Evolutionary conservation across 2,113 vertebrate genomes (phyloP).

Genomic region (Reinhardtius hippoglossoides): DNA sequence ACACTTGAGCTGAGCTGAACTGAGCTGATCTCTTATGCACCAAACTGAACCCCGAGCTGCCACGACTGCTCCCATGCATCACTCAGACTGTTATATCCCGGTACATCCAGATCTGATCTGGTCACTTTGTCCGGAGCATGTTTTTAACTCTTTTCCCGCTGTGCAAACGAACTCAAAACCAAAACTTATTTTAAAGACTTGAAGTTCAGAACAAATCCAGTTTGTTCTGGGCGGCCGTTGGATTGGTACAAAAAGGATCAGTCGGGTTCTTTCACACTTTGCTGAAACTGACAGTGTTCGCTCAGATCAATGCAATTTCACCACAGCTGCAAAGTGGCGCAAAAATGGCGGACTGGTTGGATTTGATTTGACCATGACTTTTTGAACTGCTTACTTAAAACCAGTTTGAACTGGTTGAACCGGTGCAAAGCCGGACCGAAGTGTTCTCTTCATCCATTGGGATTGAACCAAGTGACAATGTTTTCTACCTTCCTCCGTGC

Average conservation of each 20-base stretch:
- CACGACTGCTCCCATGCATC: constrained; percentile 45
- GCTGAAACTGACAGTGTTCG: constrained; percentile 44
- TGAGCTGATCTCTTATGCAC: constrained; percentile 44
- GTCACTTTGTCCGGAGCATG: constrained; percentile 6
- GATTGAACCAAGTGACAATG: constrained; percentile 74
- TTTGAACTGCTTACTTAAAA: constrained; percentile 40
- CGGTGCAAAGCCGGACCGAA: constrained; percentile 52
- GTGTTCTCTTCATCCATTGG: constrained; percentile 67
- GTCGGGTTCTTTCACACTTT: constrained; percentile 30
- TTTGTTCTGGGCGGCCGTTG: constrained; percentile 22
- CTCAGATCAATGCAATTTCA: constrained; percentile 43
- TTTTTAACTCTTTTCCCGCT: constrained; percentile 21
- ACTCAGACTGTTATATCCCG: constrained; percentile 28
- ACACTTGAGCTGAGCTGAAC: constrained; percentile 41
- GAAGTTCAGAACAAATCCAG: constrained; percentile 19
- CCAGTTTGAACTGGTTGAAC: constrained; percentile 58
- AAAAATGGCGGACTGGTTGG: constrained; percentile 1
- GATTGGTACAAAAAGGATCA: constrained; percentile 45
- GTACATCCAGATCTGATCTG: constrained; percentile 63
- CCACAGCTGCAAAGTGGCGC: constrained; percentile 22
- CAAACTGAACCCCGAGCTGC: constrained; percentile 26
- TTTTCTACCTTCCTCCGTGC: constrained; percentile 81
- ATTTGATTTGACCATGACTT: constrained; percentile 30
- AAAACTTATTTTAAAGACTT: constrained; percentile 32
- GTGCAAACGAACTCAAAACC: constrained; percentile 57